Conservation (phyloP, 2,888 invertebrate genomes). For the Leucophenga montana region DNA sequence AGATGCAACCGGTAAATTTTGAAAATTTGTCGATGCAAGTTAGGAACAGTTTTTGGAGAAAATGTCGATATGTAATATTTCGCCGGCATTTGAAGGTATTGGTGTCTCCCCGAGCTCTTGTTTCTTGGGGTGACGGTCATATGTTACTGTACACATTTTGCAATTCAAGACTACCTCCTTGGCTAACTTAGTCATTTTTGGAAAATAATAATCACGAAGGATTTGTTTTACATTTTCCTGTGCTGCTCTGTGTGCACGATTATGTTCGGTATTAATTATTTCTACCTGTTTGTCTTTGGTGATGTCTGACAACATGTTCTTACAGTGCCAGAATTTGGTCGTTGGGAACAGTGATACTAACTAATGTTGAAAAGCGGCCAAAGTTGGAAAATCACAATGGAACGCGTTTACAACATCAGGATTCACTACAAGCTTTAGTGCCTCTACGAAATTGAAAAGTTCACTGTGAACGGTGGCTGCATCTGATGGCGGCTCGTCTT, state of each 20-base stretch:
- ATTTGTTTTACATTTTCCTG: constrained; percentile 21
- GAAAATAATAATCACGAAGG: constrained; percentile 14
- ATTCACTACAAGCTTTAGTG: not conserved
- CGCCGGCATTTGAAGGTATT: constrained; percentile 20
- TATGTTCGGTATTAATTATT: not conserved
- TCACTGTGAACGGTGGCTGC: constrained; percentile 26
- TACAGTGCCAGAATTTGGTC: constrained; percentile 21
- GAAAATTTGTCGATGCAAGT: constrained; percentile 38
- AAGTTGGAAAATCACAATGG: constrained; percentile 6
- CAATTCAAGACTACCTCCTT: not conserved
- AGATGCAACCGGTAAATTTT: constrained; percentile 31
- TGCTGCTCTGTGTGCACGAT: constrained; percentile 5
- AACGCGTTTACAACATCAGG: not conserved
- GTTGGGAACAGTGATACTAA: constrained; percentile 2
- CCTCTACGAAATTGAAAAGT: not conserved
- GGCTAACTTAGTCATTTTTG: not conserved
- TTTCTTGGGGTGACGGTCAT: constrained; percentile 23
- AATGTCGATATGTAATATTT: constrained; percentile 29
- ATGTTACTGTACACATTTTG: constrained; percentile 14
- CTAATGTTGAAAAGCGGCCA: constrained; percentile 11
- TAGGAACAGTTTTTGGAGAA: constrained; percentile 23
- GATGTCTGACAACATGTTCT: too few species aligned
- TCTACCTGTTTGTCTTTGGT: not conserved
- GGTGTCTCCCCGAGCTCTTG: constrained; percentile 15
- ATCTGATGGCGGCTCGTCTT: constrained; percentile 23